Percentiles rank a stretch among this genome's conserved stretches.
phyloP scores from a whole-genome alignment of 2,888 invertebrate species.

The Athalia rosae region DNA sequence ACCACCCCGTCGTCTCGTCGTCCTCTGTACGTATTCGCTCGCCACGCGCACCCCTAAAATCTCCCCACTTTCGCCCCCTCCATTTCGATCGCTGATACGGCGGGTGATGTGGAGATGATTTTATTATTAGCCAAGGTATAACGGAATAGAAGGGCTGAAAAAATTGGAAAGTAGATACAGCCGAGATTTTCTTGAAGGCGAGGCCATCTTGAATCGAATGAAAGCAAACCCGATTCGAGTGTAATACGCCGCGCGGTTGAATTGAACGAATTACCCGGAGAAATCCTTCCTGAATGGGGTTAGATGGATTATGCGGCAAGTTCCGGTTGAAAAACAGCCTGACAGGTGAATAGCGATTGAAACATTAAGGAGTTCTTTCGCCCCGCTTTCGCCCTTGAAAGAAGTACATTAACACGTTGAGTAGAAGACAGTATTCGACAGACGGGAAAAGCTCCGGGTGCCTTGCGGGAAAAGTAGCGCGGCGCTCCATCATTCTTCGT shows the following conservation, averaged over 20 bases:
- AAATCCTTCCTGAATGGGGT: conserved; percentile 49
- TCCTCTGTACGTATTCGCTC: conserved; percentile 19
- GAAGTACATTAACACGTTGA: conserved; percentile 67
- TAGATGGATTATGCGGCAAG: conserved; percentile 66
- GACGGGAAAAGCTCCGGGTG: background rate
- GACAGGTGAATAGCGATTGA: conserved; percentile 67
- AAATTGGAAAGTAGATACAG: background rate
- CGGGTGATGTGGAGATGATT: conserved; percentile 38
- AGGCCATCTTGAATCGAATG: conserved; percentile 2
- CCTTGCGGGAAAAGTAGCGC: background rate
- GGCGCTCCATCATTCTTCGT: conserved; percentile 44
- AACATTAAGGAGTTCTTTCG: conserved; percentile 58
- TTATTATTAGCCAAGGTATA: conserved; percentile 12
- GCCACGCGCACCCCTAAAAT: conserved; percentile 27
- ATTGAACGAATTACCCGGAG: background rate
- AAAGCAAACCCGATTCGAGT: conserved; percentile 9
- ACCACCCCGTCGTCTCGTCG: conserved; percentile 5
- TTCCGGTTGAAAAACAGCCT: conserved; percentile 55
- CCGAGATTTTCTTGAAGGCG: too few species aligned
- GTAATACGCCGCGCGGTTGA: conserved; percentile 2
- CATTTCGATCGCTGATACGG: conserved; percentile 16
- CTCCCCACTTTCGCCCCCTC: background rate
- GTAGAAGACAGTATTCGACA: background rate
- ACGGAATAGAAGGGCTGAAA: background rate
- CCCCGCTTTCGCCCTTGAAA: conserved; percentile 64